Evolutionary conservation across 2,113 vertebrate species (phyloP), one percentile per base, ranked within the genome.

Genomic region (Larimichthys crocea): DNA sequence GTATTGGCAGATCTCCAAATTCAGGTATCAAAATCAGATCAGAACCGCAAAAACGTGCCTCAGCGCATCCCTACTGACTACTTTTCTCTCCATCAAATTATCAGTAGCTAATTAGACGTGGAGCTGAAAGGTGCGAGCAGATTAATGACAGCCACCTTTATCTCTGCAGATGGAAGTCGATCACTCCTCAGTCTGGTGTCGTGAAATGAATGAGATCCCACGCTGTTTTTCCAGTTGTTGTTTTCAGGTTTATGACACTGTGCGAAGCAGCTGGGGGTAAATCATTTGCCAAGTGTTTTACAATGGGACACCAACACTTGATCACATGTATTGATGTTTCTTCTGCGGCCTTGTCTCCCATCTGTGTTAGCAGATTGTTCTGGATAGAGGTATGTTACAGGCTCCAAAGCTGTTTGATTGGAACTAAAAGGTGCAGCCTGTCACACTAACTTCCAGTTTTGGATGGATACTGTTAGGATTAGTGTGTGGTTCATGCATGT

Each of bases 341-440:
- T 72, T 69, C 55, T 42, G 22, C 49, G 10, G 65, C 71, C 73
- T 69, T 8, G 52, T 68, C 59, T 73, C 62, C 88, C 84, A 91
- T 91, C 89, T 92, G 90, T 77, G 84, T 40, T 15, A 84, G 80
- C 77, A 87, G 76, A 81, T 83, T 91, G 87, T 82, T 83, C 26
- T 10, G 59, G 19, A 67, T 74, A 15, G 77, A 64, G 29, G 62
- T n/a, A 59, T 82, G 80, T 40, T 64, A 46, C 42, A 15, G 44
- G 10, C 53, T 71, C 35, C 26, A 22, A 17, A 55, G 53, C 20
- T 5, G 66, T 69, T 79, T 64, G 60, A 67, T 64, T 68, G 66
- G 62, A 86, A 31, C 22, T 86, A 35, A 74, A 59, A 29, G 61
- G 61, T 68, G 20, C 35, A 53, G 63, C 8, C 14, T 60, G 80